Base-by-base conservation (phyloP, 2,888 invertebrate genomes). In the Pollenia angustigena region DNA sequence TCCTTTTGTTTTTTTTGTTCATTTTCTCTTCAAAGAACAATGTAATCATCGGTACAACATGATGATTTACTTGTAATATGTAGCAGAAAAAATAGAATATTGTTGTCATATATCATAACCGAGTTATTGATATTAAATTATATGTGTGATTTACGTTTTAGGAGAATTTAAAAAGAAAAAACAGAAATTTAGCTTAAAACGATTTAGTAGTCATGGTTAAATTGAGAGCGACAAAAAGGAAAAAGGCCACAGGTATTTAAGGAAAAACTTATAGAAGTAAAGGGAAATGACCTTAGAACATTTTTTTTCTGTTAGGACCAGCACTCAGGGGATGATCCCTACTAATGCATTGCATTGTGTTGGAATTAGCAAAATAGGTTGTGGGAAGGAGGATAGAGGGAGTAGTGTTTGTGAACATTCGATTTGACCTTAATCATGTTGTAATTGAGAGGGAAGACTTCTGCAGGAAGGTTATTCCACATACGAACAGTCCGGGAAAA, bases 121-220 rank as follows among this genome's bases (percentile, higher is more conserved):
- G 46, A 74, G 62, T 74, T 84, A 81, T 84, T 72, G 84, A 80
- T 86, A 86, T 86, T 82, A 66, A 81, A 81, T 84, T 81, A 68
- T 68, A 44, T 72, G 18, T 54, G 58, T 80, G 82, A 86, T 80
- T 83, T 86, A 80, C 32, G 32, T 42, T 54, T 2, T 16, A 23
- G 1, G 7, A 16, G 16, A 14, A 32, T 32, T 32, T 32, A 32
- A 32, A 32, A 44, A 0, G 23, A 56, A 50, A 48, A 46, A 64
- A 72, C 23, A 7, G 3, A 32, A 44, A 18, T n/a, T 8, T 48
- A 66, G 50, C 42, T 75, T 62, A 10, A 44, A 62, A 16, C 16
- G 16, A 18, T 2, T 8, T 32, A 46, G 58, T 58, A 23, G 44
- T 23, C 72, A 10, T 23, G 10, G 23, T n/a, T 56, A 32, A 32